These are phyloP conservation scores for Pagetopsis macropterus DNA, from an alignment of 2,797 vertebrate genomes.

Conservation along the genomic window DNA sequence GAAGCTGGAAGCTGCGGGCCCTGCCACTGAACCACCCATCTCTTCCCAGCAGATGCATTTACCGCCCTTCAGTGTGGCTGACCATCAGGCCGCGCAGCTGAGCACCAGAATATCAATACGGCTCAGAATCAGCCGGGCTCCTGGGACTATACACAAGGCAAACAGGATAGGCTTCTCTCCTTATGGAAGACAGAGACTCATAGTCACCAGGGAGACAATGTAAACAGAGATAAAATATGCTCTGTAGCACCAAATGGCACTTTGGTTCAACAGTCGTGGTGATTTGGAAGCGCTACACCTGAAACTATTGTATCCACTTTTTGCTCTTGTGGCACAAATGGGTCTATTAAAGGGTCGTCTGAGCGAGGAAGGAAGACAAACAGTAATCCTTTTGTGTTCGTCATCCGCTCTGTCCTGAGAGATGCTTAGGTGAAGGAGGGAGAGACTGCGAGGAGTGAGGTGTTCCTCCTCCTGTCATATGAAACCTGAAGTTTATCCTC, in stretches of 20 bases:
- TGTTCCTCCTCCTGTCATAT: conserved; percentile 73
- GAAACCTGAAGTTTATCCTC: conserved; percentile 82
- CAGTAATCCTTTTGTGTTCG: conserved; percentile 83
- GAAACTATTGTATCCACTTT: conserved; percentile 57
- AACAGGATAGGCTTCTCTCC: conserved; percentile 60
- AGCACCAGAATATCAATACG: conserved; percentile 81
- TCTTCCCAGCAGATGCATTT: conserved; percentile 72
- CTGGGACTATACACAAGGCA: conserved; percentile 67
- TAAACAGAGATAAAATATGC: conserved; percentile 55
- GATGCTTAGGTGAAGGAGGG: conserved; percentile 53
- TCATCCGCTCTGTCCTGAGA: conserved; percentile 74
- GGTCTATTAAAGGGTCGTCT: conserved; percentile 72
- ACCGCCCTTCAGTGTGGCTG: conserved; percentile 59
- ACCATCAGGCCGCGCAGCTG: conserved; percentile 77
- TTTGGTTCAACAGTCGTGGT: conserved; percentile 51
- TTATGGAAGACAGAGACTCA: conserved; percentile 54
- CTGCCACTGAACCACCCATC: conserved; percentile 68
- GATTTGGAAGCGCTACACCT: conserved; percentile 59
- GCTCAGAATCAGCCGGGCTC: conserved; percentile 61
- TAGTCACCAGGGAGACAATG: conserved; percentile 52
- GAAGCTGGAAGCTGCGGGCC: conserved; percentile 61
- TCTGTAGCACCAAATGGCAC: conserved; percentile 46
- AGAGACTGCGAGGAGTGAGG: conserved; percentile 38
- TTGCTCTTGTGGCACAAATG: conserved; percentile 66
- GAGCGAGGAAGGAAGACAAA: conserved; percentile 77